Evolutionary conservation across 1,140 invertebrate species (phyloP).

Genomic region (Hestina assimilis): DNA sequence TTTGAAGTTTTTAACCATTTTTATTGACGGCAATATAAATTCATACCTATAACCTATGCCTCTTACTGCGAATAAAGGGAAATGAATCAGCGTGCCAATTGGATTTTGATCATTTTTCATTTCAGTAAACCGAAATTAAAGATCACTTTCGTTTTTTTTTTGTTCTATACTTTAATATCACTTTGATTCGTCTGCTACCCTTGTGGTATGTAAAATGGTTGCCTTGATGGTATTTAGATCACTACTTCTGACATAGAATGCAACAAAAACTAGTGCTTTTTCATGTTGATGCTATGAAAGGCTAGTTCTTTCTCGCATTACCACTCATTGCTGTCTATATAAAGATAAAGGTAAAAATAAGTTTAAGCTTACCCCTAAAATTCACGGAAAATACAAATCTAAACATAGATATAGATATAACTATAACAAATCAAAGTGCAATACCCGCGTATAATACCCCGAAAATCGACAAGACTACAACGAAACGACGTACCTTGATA

Average conservation of each 20-base stretch:
- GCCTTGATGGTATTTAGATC: too few species aligned
- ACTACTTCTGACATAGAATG: too few species aligned
- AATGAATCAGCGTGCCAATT: conserved; percentile 7
- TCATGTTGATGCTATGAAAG: too few species aligned
- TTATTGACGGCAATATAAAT: conserved; percentile 29
- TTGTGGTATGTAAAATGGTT: too few species aligned
- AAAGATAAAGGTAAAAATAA: background rate
- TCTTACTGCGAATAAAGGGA: conserved; percentile 16
- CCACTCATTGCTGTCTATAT: too few species aligned
- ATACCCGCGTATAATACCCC: background rate
- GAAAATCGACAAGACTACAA: conserved; percentile 45
- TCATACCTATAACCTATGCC: conserved; percentile 17
- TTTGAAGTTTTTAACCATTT: conserved; percentile 25
- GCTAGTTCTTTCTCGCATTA: too few species aligned
- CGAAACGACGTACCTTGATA: conserved; percentile 13
- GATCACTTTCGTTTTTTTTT: too few species aligned
- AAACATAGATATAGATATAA: too few species aligned
- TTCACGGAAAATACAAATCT: background rate
- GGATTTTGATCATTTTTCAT: conserved; percentile 9
- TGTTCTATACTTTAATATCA: too few species aligned
- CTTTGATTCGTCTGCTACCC: too few species aligned
- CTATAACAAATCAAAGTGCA: background rate
- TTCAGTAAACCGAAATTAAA: too few species aligned
- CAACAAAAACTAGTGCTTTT: too few species aligned
- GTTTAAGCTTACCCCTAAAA: background rate